Conservation (phyloP, 2,113 vertebrate species). For the Rhinichthys klamathensis region DNA sequence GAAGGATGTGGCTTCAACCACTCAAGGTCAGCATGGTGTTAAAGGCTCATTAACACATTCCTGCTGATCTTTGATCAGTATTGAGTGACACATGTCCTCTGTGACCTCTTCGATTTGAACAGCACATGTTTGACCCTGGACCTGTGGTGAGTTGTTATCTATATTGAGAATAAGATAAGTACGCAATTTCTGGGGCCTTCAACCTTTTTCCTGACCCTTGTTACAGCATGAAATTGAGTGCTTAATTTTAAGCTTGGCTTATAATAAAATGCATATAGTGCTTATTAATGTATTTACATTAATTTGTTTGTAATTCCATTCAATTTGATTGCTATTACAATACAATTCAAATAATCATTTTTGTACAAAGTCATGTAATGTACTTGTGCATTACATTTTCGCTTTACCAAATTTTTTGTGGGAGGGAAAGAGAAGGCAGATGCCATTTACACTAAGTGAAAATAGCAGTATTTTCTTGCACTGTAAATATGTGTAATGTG, state of each 20-base stretch:
- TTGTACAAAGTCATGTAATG: background rate
- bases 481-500: no score
- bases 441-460: background rate
- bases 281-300: background rate
- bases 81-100: slow-evolving; percentile 13
- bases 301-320: background rate
- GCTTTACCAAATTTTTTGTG: background rate
- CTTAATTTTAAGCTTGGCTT: background rate
- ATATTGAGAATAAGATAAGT: background rate
- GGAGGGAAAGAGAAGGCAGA: background rate
- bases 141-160: background rate
- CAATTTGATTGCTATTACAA: background rate
- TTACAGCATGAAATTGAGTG: background rate
- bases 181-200: background rate
- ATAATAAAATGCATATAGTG: background rate
- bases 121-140: slow-evolving; percentile 19
- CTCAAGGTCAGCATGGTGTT: slow-evolving; percentile 31
- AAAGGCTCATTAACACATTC: slow-evolving; percentile 39
- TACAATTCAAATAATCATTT: background rate
- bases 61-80: slow-evolving; percentile 35
- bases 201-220: background rate
- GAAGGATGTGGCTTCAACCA: slow-evolving; percentile 25
- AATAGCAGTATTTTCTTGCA: no score
- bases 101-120: slow-evolving; percentile 7
- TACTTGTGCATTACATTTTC: background rate